Evolutionary conservation across 2,113 vertebrate species (phyloP).

Genomic region (Vidua macroura): DNA sequence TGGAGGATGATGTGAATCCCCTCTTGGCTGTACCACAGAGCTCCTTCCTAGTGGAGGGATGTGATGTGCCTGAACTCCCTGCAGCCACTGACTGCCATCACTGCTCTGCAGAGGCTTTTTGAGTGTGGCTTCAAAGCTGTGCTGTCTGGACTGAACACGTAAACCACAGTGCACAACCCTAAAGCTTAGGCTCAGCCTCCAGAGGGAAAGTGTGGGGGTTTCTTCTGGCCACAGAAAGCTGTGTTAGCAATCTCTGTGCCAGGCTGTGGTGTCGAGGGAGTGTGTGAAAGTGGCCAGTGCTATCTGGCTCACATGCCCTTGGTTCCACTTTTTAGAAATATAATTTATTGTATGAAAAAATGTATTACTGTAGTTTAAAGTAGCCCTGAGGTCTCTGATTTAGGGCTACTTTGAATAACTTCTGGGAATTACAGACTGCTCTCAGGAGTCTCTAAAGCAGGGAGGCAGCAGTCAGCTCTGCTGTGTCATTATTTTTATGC

Average conservation of each 20-base stretch:
- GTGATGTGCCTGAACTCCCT: background rate
- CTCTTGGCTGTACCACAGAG: background rate
- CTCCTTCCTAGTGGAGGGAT: background rate
- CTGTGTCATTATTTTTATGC: background rate
- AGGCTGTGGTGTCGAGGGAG: background rate
- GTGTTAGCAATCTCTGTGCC: slow-evolving; percentile 15
- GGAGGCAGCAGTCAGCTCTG: background rate
- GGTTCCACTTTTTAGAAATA: background rate
- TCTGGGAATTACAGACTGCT: background rate
- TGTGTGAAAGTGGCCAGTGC: slow-evolving; percentile 13
- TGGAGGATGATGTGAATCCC: background rate
- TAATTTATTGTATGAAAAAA: background rate
- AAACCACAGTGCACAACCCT: background rate
- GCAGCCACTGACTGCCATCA: background rate
- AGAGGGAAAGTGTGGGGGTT: background rate
- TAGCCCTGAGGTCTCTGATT: background rate
- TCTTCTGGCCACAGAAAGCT: background rate
- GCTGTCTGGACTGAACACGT: background rate
- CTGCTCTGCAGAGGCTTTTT: background rate
- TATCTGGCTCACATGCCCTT: background rate
- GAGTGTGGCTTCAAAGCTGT: rapidly evolving
- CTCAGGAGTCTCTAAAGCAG: background rate
- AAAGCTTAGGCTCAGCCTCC: background rate
- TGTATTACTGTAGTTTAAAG: background rate
- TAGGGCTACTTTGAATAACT: background rate